These are phyloP conservation scores for Tethea ocularis DNA, from an alignment of 2,888 invertebrate species.

Conservation along the genomic window DNA sequence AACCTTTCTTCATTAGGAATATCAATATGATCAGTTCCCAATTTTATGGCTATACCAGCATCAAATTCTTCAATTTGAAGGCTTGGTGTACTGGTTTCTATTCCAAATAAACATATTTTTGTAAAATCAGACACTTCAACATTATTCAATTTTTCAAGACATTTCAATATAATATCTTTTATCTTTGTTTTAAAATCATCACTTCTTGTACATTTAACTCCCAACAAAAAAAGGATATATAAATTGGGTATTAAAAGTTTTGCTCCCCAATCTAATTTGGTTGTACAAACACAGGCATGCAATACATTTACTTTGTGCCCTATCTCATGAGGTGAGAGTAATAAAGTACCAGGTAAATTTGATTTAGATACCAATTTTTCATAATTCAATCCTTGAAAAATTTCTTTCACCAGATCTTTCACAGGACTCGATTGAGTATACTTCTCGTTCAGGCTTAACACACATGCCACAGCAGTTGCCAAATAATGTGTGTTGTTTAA, in stretches of 20 bases:
- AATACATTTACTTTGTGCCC: conserved; percentile 62
- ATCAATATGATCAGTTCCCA: conserved; percentile 27
- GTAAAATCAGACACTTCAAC: conserved; percentile 41
- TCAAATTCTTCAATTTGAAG: conserved; percentile 63
- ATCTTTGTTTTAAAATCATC: conserved; percentile 58
- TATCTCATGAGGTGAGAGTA: conserved; percentile 65
- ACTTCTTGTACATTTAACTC: conserved; percentile 58
- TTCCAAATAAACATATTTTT: conserved; percentile 56
- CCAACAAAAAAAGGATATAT: conserved; percentile 70
- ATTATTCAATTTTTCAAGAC: conserved; percentile 50
- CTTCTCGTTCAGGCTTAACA: conserved; percentile 76
- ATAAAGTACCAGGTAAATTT: conserved; percentile 62
- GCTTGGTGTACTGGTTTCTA: conserved; percentile 19
- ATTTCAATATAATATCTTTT: conserved; percentile 62
- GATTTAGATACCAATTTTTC: conserved; percentile 39
- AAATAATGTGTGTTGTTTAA: conserved; percentile 70
- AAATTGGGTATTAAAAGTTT: conserved; percentile 65
- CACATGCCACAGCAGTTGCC: conserved; percentile 82
- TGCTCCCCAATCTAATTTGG: conserved; percentile 59
- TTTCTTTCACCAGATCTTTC: conserved; percentile 46
- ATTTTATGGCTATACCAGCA: conserved; percentile 67
- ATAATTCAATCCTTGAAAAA: conserved; percentile 57
- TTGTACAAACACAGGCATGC: conserved; percentile 58
- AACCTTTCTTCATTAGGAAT: conserved; percentile 51
- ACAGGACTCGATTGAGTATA: conserved; percentile 69